Evolutionary conservation across 2,888 invertebrate species (phyloP).

Genomic region (Acanthosepion pharaonis): DNA sequence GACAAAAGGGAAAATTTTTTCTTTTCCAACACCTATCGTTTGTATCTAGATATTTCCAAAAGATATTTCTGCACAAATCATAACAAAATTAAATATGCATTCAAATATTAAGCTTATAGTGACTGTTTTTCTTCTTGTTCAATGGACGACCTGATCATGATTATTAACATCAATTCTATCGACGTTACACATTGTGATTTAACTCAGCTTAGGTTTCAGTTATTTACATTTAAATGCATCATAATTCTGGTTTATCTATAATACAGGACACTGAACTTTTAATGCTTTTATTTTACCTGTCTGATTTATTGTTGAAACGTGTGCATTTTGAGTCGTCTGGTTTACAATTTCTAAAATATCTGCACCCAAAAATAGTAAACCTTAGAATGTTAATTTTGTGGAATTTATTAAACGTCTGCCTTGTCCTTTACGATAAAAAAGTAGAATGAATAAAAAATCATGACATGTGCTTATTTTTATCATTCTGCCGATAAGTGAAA

Average conservation of each 20-base stretch:
- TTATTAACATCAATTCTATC: too few species aligned
- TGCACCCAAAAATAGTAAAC: not conserved
- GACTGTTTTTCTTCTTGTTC: too few species aligned
- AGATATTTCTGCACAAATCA: too few species aligned
- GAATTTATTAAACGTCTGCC: not conserved
- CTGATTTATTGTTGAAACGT: not conserved
- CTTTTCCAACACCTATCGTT: too few species aligned
- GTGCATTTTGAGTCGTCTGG: not conserved
- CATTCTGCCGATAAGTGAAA: not conserved
- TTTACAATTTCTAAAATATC: not conserved
- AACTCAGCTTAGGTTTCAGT: not conserved
- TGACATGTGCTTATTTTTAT: not conserved
- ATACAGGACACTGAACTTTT: not conserved
- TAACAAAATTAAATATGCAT: too few species aligned
- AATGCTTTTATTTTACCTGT: not conserved
- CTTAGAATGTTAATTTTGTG: not conserved
- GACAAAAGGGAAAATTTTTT: too few species aligned
- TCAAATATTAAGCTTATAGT: too few species aligned
- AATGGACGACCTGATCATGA: too few species aligned
- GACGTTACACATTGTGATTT: too few species aligned
- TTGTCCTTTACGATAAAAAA: not conserved
- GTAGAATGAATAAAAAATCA: not conserved
- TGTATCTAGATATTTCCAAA: too few species aligned
- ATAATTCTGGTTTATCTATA: not conserved
- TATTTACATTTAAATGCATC: not conserved